These are phyloP conservation scores for Hymenochirus boettgeri DNA, from an alignment of 2,113 vertebrate genomes.

Conservation along the genomic window DNA sequence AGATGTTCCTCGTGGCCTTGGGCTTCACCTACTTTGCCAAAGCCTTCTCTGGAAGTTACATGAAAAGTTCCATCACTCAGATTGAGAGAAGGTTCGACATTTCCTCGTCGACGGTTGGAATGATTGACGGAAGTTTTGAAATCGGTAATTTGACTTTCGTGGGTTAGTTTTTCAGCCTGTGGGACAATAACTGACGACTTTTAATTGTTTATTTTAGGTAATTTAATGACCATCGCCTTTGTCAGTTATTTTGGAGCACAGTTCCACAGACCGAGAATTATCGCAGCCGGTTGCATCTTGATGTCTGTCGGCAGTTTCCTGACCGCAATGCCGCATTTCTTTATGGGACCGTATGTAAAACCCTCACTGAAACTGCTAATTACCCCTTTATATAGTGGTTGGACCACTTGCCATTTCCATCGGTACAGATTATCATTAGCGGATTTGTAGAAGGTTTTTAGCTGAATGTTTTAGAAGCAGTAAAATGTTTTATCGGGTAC, in stretches of 20 bases:
- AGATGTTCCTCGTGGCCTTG: slow-evolving; percentile 80
- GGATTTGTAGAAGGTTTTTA: too few relatives aligned
- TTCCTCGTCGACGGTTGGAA: slow-evolving; percentile 69
- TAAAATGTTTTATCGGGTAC: too few relatives aligned
- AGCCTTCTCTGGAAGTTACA: slow-evolving; percentile 63
- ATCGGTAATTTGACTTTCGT: slow-evolving; percentile 70
- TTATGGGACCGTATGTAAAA: slow-evolving; percentile 85
- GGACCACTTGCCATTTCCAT: too few relatives aligned
- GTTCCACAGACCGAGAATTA: slow-evolving; percentile 79
- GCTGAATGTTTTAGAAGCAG: too few relatives aligned
- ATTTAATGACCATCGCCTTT: slow-evolving; percentile 78
- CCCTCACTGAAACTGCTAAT: not conserved
- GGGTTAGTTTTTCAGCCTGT: too few relatives aligned
- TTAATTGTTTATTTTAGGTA: slow-evolving; percentile 64
- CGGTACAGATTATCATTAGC: too few relatives aligned
- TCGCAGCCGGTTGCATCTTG: slow-evolving; percentile 70
- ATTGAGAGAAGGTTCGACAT: slow-evolving; percentile 88
- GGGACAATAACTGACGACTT: slow-evolving; percentile 1
- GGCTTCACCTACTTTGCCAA: slow-evolving; percentile 77
- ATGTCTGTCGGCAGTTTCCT: slow-evolving; percentile 78
- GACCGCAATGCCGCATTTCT: slow-evolving; percentile 84
- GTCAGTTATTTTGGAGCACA: slow-evolving; percentile 91
- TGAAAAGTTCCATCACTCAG: slow-evolving; percentile 90
- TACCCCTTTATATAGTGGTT: not conserved
- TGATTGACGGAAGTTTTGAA: slow-evolving; percentile 88